Conservation (phyloP, 2,888 invertebrate species). For the Apoda limacodes region DNA sequence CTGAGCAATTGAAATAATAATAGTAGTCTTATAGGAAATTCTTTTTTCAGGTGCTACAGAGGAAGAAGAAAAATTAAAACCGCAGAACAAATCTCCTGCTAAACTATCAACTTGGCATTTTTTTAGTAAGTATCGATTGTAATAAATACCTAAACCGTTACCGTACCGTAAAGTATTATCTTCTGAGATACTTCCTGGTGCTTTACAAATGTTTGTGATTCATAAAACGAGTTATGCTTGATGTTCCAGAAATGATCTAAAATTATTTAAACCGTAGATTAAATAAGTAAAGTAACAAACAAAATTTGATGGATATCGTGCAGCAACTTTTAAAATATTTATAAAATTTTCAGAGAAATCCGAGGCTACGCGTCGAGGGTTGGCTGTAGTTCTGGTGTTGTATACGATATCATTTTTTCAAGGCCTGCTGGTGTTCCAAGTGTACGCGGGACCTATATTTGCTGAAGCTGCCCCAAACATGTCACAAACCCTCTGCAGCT, state of each 20-base stretch:
- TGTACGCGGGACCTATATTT: constrained; percentile 46
- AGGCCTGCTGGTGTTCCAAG: constrained; percentile 42
- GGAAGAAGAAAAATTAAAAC: constrained; percentile 28
- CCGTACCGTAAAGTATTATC: too few species aligned
- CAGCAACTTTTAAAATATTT: too few species aligned
- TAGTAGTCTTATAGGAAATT: too few species aligned
- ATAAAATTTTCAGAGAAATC: constrained; percentile 41
- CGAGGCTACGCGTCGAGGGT: constrained; percentile 32
- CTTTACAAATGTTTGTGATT: too few species aligned
- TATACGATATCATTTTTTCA: constrained; percentile 38
- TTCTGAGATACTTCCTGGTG: too few species aligned
- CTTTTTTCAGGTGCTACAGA: constrained; percentile 25
- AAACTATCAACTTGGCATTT: constrained; percentile 34
- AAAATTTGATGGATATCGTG: too few species aligned
- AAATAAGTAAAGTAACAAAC: too few species aligned
- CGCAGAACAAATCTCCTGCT: constrained; percentile 14
- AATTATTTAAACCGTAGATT: too few species aligned
- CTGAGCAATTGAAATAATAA: too few species aligned
- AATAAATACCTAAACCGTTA: too few species aligned
- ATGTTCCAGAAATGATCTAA: too few species aligned
- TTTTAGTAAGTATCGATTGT: constrained; percentile 36
- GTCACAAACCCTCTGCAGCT: constrained; percentile 36
- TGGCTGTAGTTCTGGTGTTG: constrained; percentile 27
- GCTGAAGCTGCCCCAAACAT: constrained; percentile 34
- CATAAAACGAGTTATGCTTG: too few species aligned